These are phyloP conservation scores for Heliconius melpomene DNA, from an alignment of 1,140 invertebrate species.

Conservation along the genomic window DNA sequence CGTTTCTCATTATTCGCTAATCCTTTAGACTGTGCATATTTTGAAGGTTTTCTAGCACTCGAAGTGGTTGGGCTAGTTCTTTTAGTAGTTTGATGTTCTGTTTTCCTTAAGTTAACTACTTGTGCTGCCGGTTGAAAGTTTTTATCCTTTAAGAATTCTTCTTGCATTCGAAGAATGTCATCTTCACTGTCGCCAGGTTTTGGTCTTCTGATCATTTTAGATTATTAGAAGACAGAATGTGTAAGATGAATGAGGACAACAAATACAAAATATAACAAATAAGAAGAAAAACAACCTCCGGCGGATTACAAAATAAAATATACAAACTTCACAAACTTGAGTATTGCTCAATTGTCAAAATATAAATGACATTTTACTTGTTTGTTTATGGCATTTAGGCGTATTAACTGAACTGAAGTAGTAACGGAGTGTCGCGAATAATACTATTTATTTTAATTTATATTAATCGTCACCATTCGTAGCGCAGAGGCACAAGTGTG, in stretches of 20 bases:
- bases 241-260: background rate
- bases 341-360: too few species aligned
- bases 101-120: conserved; percentile 80
- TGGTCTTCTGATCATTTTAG: conserved; percentile 83
- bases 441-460: too few species aligned
- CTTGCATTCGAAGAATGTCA: conserved; percentile 86
- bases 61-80: conserved; percentile 40
- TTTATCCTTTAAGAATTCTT: conserved; percentile 83
- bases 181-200: conserved; percentile 85
- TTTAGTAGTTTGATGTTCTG: conserved; percentile 52
- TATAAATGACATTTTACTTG: too few species aligned
- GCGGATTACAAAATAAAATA: too few species aligned
- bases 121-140: conserved; percentile 82
- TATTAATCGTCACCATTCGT: too few species aligned
- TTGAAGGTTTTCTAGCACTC: conserved; percentile 60
- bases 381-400: too few species aligned
- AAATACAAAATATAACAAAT: background rate
- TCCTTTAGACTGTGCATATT: conserved; percentile 71
- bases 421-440: too few species aligned
- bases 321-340: too few species aligned
- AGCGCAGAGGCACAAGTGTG: too few species aligned
- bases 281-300: background rate
- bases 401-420: too few species aligned
- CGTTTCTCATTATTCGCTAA: conserved; percentile 56
- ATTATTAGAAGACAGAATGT: background rate